Evolutionary conservation across 2,113 vertebrate species (phyloP).

Genomic region (Uropsilus gracilis): DNA sequence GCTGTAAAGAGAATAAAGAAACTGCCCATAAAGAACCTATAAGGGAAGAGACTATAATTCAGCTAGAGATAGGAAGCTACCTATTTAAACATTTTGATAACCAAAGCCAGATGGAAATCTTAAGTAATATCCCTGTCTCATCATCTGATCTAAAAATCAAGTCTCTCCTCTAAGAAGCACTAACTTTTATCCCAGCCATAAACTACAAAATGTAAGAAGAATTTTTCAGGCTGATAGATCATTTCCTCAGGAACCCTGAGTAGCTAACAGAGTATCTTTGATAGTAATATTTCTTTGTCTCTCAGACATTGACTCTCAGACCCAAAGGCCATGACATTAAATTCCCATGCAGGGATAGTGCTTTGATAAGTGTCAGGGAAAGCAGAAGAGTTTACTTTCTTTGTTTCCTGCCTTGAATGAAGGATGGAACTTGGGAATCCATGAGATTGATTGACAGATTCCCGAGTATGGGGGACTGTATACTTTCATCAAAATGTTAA

Average conservation of each 20-base stretch:
- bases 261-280: constrained; percentile 2
- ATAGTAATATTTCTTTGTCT: background rate
- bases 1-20: background rate
- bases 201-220: background rate
- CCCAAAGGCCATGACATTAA: background rate
- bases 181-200: background rate
- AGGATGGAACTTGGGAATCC: background rate
- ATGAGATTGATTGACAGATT: background rate
- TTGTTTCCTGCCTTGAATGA: background rate
- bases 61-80: background rate
- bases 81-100: background rate
- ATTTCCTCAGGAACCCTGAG: background rate
- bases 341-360: background rate
- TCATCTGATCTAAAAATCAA: background rate
- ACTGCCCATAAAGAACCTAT: background rate
- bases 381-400: background rate
- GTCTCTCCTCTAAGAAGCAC: background rate
- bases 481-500: background rate
- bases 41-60: background rate
- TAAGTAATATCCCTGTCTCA: background rate
- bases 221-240: background rate
- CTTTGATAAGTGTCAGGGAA: background rate
- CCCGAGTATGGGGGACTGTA: too few species aligned
- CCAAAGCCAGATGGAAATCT: background rate
- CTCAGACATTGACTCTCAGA: background rate